Evolutionary conservation across 2,888 invertebrate species (phyloP).

Genomic region (Agrenia bidenticulata): DNA sequence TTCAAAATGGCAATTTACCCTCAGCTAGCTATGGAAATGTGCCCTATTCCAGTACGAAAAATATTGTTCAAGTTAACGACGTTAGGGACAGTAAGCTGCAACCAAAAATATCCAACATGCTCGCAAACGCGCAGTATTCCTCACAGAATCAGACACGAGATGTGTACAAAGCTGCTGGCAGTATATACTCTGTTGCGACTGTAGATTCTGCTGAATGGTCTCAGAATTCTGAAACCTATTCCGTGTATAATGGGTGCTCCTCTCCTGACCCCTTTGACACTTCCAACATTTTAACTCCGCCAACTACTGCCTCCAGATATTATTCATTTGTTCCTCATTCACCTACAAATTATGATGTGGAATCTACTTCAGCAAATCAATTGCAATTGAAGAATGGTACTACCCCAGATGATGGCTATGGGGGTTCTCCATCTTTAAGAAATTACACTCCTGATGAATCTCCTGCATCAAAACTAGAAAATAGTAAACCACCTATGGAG

Average conservation of each 20-base stretch:
- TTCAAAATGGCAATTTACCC: neutral
- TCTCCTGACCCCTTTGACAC: conserved; percentile 70
- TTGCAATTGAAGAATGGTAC: conserved; percentile 19
- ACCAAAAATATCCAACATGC: conserved; percentile 10
- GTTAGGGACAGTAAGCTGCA: neutral
- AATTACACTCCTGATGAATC: conserved; percentile 9
- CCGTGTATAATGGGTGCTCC: conserved; percentile 33
- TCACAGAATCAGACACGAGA: conserved; percentile 14
- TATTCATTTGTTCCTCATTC: conserved; percentile 50
- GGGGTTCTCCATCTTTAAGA: conserved; percentile 10
- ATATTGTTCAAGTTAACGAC: neutral
- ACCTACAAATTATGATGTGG: conserved; percentile 1
- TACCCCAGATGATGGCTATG: conserved; percentile 21
- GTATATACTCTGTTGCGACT: conserved; percentile 22
- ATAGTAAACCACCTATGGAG: conserved; percentile 43
- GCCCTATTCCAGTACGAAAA: too few relatives aligned
- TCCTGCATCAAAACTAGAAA: conserved; percentile 16
- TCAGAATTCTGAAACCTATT: conserved; percentile 37
- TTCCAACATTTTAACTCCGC: conserved; percentile 56
- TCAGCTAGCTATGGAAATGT: neutral
- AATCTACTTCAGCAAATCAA: conserved; percentile 19
- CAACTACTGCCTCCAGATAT: conserved; percentile 47
- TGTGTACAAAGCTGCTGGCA: conserved; percentile 34
- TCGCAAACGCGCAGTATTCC: conserved; percentile 5
- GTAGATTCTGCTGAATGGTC: conserved; percentile 47